Evolutionary conservation across 2,888 invertebrate genomes (phyloP).

Genomic region (Chesias legatella): DNA sequence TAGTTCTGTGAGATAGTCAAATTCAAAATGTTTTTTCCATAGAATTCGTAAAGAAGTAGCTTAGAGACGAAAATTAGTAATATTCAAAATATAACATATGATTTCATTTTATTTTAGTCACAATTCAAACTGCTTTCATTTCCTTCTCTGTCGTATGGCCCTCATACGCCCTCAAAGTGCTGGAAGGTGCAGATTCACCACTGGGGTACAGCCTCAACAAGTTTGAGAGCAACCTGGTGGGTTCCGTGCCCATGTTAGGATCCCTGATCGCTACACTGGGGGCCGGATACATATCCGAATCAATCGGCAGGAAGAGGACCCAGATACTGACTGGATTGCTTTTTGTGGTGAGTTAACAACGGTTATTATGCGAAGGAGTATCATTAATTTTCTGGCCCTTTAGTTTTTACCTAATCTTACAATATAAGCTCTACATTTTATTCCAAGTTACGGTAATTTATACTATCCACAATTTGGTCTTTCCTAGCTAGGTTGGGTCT

Average conservation of each 20-base stretch:
- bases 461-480: no score
- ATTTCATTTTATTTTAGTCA: slow-evolving; percentile 30
- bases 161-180: slow-evolving; percentile 34
- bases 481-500: no score
- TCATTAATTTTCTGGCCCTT: no score
- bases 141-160: slow-evolving; percentile 36
- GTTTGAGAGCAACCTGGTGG: slow-evolving; percentile 33
- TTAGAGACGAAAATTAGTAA: no score
- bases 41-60: no score
- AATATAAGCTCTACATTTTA: no score
- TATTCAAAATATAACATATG: neutral
- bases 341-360: slow-evolving; percentile 31
- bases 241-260: slow-evolving; percentile 40
- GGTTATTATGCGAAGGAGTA: no score
- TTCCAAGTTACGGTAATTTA: no score
- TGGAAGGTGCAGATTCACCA: slow-evolving; percentile 35
- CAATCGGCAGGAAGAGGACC: slow-evolving; percentile 39
- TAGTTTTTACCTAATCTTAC: no score
- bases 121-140: slow-evolving; percentile 24
- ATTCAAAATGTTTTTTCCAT: no score
- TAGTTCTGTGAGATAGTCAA: no score
- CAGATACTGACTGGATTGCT: slow-evolving; percentile 31
- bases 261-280: slow-evolving; percentile 26
- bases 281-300: slow-evolving; percentile 32
- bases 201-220: slow-evolving; percentile 31